A percentile compares a stretch with the other conserved stretches of the same genome.
Evolutionary conservation across 2,797 vertebrate species (phyloP).

Genomic region (Triplophysa yarkandensis): DNA sequence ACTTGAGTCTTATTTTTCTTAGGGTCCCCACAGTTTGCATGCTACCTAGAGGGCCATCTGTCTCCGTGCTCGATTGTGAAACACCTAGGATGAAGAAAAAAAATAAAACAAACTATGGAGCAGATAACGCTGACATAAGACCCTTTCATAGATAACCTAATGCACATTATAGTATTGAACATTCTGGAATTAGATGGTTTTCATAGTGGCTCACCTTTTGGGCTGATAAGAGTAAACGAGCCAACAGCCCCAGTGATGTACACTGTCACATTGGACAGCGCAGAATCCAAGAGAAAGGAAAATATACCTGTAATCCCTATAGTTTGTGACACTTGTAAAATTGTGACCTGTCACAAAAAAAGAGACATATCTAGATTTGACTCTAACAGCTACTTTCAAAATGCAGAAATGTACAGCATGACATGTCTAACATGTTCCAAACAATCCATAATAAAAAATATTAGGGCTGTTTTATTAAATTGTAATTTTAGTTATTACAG

Average conservation of each 20-base stretch:
- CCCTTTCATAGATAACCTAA: too few species aligned
- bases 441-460: too few species aligned
- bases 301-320: slow-evolving; percentile 52
- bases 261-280: slow-evolving; percentile 60
- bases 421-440: too few species aligned
- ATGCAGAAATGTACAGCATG: too few species aligned
- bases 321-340: slow-evolving; percentile 62
- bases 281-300: slow-evolving; percentile 64
- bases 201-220: slow-evolving; percentile 61
- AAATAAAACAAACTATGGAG: background rate
- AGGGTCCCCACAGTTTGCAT: slow-evolving; percentile 64
- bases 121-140: too few species aligned
- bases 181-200: too few species aligned
- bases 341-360: slow-evolving; percentile 65
- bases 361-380: background rate
- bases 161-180: too few species aligned
- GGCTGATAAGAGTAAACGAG: slow-evolving; percentile 63
- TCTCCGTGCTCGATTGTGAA: slow-evolving; percentile 61
- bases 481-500: too few species aligned
- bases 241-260: slow-evolving; percentile 69
- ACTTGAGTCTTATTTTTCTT: slow-evolving; percentile 57
- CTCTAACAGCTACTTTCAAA: too few species aligned
- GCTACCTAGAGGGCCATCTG: slow-evolving; percentile 61
- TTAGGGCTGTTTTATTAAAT: too few species aligned
- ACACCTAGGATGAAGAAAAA: slow-evolving; percentile 54